These are phyloP conservation scores for Cheirogaleus medius DNA, from an alignment of 2,113 vertebrate species.

Conservation along the genomic window DNA sequence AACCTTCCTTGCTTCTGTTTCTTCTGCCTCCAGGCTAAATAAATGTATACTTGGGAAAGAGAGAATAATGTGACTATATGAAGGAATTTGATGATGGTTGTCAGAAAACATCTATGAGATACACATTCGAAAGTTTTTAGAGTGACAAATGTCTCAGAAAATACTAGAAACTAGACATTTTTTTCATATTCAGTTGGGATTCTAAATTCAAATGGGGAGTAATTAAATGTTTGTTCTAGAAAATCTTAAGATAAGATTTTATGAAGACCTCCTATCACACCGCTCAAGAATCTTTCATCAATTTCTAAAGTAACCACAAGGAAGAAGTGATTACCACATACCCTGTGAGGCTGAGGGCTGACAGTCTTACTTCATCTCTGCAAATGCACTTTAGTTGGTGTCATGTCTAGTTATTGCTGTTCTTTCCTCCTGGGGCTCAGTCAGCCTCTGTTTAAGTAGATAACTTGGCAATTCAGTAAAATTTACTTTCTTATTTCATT, in stretches of 20 bases:
- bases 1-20: neutral
- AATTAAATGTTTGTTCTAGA: neutral
- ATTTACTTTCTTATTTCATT: neutral
- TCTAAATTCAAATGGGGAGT: neutral
- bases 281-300: neutral
- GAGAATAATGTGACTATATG: neutral
- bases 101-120: neutral
- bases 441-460: neutral
- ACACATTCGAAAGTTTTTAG: neutral
- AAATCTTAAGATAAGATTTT: neutral
- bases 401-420: neutral
- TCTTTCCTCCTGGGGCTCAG: neutral
- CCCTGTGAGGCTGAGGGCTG: neutral
- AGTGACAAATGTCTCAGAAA: neutral
- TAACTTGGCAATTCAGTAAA: neutral
- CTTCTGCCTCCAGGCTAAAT: neutral
- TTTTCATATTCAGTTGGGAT: neutral
- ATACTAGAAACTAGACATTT: neutral
- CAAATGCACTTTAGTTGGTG: neutral
- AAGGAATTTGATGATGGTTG: neutral
- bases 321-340: neutral
- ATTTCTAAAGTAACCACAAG: neutral
- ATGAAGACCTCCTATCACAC: neutral
- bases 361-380: neutral
- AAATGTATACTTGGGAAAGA: neutral